Percentiles rank a stretch among this genome's conserved stretches.
These are phyloP conservation scores for Stratiomys singularior DNA, from an alignment of 2,888 invertebrate species.

Conservation along the genomic window DNA sequence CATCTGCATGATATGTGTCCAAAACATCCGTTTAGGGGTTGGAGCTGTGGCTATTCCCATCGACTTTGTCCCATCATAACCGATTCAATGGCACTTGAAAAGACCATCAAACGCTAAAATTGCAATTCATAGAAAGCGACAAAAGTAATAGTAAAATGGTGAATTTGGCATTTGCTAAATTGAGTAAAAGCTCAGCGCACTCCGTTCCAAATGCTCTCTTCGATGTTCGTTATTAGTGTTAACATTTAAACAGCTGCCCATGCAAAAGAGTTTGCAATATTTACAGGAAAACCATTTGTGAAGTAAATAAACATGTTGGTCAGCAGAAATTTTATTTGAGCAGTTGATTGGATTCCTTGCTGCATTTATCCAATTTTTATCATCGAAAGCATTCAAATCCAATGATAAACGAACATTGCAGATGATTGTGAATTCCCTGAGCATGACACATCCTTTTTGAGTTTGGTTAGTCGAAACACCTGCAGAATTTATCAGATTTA, in stretches of 20 bases:
- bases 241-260: slow-evolving; percentile 23
- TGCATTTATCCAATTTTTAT: slow-evolving; percentile 22
- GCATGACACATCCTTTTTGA: no score
- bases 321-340: slow-evolving; percentile 39
- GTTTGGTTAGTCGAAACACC: no score
- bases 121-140: not conserved
- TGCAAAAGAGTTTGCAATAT: slow-evolving; percentile 14
- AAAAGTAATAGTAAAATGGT: slow-evolving; percentile 21
- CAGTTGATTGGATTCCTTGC: slow-evolving; percentile 35
- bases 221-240: slow-evolving; percentile 14
- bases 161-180: slow-evolving; percentile 36
- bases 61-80: slow-evolving; percentile 38
- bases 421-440: no score
- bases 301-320: slow-evolving; percentile 37
- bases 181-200: slow-evolving; percentile 22
- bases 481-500: no score
- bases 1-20: slow-evolving; percentile 6
- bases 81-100: slow-evolving; percentile 24
- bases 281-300: slow-evolving; percentile 23
- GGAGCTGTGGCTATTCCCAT: slow-evolving; percentile 17
- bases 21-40: slow-evolving; percentile 2
- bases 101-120: slow-evolving; percentile 24
- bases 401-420: no score
- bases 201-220: not conserved
- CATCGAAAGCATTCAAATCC: slow-evolving; percentile 2